phyloP scores from a whole-genome alignment of 2,113 vertebrate species.

The Thryonomys swinderianus region DNA sequence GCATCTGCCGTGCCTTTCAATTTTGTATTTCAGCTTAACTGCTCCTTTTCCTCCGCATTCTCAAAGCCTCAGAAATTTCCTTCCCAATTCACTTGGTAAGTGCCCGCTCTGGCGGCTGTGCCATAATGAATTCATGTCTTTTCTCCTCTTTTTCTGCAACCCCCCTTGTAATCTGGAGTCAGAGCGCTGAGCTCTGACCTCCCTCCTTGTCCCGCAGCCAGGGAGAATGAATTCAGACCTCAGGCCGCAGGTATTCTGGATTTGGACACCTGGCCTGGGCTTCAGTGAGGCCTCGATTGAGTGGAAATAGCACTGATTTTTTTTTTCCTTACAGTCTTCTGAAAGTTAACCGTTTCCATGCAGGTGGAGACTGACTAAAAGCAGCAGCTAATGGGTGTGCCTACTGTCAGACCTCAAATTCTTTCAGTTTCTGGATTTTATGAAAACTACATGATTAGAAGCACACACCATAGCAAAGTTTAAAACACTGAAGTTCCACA shows the following conservation, averaged over 20 bases:
- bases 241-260: slow-evolving; percentile 32
- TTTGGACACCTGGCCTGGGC: neutral
- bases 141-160: slow-evolving; percentile 2
- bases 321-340: neutral
- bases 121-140: slow-evolving; percentile 58
- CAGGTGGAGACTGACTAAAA: neutral
- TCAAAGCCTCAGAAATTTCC: slow-evolving; percentile 67
- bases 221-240: neutral
- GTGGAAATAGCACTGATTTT: neutral
- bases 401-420: neutral
- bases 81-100: slow-evolving; percentile 40
- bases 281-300: neutral
- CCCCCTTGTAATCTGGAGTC: slow-evolving; percentile 11
- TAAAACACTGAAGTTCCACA: slow-evolving; percentile 15
- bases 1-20: slow-evolving; percentile 67
- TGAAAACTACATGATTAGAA: neutral
- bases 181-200: slow-evolving; percentile 64
- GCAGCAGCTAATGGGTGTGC: neutral
- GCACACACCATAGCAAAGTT: neutral
- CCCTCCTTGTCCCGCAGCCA: neutral
- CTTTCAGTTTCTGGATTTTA: neutral
- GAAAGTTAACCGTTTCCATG: slow-evolving; percentile 38
- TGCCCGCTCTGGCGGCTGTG: neutral
- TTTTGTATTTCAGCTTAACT: slow-evolving; percentile 69
- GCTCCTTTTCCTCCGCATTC: slow-evolving; percentile 49